Conservation (phyloP, 2,888 invertebrate species). For the Busseola fusca region DNA sequence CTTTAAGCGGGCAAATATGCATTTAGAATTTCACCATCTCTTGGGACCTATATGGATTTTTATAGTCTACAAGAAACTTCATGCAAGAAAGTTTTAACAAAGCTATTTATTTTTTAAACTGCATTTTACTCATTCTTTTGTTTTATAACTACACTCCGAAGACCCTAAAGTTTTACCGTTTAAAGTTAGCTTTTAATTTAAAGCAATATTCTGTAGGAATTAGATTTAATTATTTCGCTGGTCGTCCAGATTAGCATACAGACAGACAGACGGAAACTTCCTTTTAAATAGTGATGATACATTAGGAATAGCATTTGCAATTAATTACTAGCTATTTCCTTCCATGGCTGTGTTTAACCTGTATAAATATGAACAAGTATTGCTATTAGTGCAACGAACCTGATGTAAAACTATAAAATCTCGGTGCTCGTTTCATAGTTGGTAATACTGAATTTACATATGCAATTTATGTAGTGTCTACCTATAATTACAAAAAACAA, state of each 20-base stretch:
- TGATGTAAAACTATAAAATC: constrained; percentile 53
- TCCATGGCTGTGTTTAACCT: constrained; percentile 42
- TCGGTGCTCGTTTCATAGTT: constrained; percentile 14
- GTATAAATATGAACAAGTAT: constrained; percentile 28
- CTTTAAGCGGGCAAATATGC: not conserved
- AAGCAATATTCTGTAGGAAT: constrained; percentile 12
- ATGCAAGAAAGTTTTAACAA: not conserved
- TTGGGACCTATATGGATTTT: not conserved
- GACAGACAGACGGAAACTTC: constrained; percentile 26
- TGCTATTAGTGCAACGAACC: constrained; percentile 35
- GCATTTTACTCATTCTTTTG: not conserved
- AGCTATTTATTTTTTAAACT: not conserved
- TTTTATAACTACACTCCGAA: constrained; percentile 8
- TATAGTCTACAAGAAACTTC: constrained; percentile 5
- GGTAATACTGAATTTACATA: constrained; percentile 31
- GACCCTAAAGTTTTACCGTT: constrained; percentile 4
- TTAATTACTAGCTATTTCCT: constrained; percentile 41
- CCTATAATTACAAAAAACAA: constrained; percentile 20
- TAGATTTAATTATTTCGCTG: constrained; percentile 13
- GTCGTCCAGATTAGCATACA: constrained; percentile 40
- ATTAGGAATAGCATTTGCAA: constrained; percentile 32
- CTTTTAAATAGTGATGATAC: constrained; percentile 27
- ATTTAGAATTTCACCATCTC: not conserved
- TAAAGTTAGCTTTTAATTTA: constrained; percentile 2
- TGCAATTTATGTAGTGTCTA: constrained; percentile 16